Percentiles rank a stretch among this genome's conserved stretches.
Evolutionary conservation across 2,113 vertebrate species (phyloP).

Genomic region (Lycaon pictus): DNA sequence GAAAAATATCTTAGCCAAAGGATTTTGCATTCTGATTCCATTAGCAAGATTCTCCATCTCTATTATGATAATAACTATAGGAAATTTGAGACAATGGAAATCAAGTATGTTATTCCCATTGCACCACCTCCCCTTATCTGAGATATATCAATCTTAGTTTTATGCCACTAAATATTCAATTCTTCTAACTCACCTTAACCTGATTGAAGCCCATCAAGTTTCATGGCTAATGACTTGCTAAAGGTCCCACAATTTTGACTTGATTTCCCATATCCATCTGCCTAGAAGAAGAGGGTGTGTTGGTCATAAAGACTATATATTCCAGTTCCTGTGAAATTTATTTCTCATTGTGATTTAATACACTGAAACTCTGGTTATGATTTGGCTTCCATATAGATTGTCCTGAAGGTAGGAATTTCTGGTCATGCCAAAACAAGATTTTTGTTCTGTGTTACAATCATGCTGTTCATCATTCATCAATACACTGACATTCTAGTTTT

Average conservation of each 20-base stretch:
- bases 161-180: constrained; percentile 13
- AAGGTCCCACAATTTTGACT: constrained; percentile 42
- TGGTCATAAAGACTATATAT: background rate
- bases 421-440: background rate
- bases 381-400: background rate
- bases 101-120: background rate
- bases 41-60: background rate
- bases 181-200: background rate
- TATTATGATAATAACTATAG: background rate
- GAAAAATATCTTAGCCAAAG: background rate
- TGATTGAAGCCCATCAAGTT: constrained; percentile 1
- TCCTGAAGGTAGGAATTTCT: constrained; percentile 21
- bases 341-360: constrained; percentile 38
- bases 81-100: background rate
- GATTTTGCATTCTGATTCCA: constrained; percentile 15
- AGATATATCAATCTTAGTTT: background rate
- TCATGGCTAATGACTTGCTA: constrained; percentile 31
- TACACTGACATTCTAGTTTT: background rate
- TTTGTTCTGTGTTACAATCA: constrained; percentile 9
- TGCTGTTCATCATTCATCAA: constrained; percentile 14
- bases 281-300: background rate
- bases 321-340: constrained; percentile 26
- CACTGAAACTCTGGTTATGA: background rate
- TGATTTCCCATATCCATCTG: background rate
- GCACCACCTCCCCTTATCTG: background rate